A percentile compares a stretch with the other conserved stretches of the same genome.
Conservation (phyloP, 2,888 invertebrate genomes). For the Malacosoma neustria region DNA sequence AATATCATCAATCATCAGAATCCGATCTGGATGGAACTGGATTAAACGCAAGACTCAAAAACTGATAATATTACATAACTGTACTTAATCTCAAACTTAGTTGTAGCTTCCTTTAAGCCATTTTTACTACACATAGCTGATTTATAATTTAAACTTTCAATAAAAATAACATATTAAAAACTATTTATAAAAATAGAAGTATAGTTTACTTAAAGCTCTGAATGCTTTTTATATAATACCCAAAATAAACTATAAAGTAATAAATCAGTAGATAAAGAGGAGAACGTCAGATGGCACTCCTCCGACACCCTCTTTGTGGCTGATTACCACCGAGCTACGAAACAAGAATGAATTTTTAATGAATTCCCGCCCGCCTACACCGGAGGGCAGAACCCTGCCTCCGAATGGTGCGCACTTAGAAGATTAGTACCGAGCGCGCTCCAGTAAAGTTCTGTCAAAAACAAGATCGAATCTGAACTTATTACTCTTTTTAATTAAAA, state of each 20-base stretch:
- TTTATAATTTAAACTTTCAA: too few relatives aligned
- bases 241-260: slow-evolving; percentile 22
- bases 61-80: too few relatives aligned
- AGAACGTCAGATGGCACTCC: slow-evolving; percentile 31
- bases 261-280: slow-evolving; percentile 51
- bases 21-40: too few relatives aligned
- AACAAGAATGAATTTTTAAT: slow-evolving; percentile 75
- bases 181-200: too few relatives aligned
- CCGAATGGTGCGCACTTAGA: slow-evolving; percentile 64
- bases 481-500: neutral
- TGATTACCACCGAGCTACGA: slow-evolving; percentile 60
- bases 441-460: neutral
- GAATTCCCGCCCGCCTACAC: slow-evolving; percentile 32
- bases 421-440: slow-evolving; percentile 54
- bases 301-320: slow-evolving; percentile 41
- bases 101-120: too few relatives aligned
- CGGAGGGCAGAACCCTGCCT: slow-evolving; percentile 21
- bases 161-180: too few relatives aligned
- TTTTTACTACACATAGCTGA: too few relatives aligned
- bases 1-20: too few relatives aligned
- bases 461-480: neutral
- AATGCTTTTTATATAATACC: slow-evolving; percentile 1
- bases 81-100: too few relatives aligned
- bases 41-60: too few relatives aligned
- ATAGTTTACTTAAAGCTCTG: too few relatives aligned